Conservation (phyloP, 2,797 vertebrate species). For the Loriculus beryllinus region DNA sequence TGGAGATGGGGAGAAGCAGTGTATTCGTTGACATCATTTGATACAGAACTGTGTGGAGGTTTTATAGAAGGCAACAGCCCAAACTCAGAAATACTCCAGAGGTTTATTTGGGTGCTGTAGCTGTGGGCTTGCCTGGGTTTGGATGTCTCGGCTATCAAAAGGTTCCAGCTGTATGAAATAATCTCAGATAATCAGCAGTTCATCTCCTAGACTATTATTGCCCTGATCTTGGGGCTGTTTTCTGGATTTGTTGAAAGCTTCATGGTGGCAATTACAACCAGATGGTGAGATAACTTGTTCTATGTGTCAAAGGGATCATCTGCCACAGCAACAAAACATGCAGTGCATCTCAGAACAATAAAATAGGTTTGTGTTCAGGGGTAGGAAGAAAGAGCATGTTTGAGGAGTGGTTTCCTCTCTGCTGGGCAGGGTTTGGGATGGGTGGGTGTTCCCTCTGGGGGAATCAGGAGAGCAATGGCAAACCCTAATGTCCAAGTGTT, state of each 20-base stretch:
- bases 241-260: conserved; percentile 24
- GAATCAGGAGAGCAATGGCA: neutral
- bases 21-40: neutral
- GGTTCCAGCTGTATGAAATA: neutral
- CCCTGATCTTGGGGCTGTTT: neutral
- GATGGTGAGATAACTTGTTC: neutral
- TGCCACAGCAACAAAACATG: neutral
- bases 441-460: neutral
- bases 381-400: neutral
- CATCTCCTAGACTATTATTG: neutral
- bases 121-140: neutral
- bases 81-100: neutral
- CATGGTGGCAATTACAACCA: neutral
- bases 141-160: neutral
- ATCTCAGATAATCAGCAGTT: neutral
- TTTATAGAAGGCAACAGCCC: neutral
- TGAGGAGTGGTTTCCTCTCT: neutral
- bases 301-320: neutral
- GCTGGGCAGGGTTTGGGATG: neutral
- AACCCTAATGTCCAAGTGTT: neutral
- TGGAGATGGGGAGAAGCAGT: neutral
- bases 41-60: neutral
- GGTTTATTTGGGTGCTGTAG: neutral
- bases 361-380: neutral
- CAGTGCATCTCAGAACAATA: neutral